Evolutionary conservation across 2,797 vertebrate species (phyloP).

Genomic region (Harpagifer antarcticus): DNA sequence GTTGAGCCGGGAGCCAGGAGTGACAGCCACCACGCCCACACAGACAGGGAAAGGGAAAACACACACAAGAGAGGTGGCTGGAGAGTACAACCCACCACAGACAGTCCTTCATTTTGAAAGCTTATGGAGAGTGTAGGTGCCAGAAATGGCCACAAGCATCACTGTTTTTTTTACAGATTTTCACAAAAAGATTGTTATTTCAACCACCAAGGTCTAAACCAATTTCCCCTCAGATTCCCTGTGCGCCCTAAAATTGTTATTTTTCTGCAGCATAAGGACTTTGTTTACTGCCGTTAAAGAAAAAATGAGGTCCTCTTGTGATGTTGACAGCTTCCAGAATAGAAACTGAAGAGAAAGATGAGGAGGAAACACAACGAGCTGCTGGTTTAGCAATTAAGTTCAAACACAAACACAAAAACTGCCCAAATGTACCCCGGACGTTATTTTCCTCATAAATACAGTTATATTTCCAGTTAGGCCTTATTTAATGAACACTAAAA

Average conservation of each 20-base stretch:
- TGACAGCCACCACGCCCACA: too few species aligned
- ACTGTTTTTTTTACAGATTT: neutral
- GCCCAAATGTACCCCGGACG: neutral
- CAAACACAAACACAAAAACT: neutral
- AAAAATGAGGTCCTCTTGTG: slow-evolving; percentile 28
- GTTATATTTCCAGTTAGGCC: neutral
- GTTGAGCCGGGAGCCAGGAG: too few species aligned
- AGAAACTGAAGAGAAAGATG: slow-evolving; percentile 1
- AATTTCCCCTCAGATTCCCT: neutral
- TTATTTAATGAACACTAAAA: slow-evolving; percentile 15
- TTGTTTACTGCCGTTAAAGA: slow-evolving; percentile 13
- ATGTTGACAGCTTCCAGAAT: slow-evolving; percentile 15
- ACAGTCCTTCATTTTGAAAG: too few species aligned
- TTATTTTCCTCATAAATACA: neutral
- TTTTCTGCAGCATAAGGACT: neutral
- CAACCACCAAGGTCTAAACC: neutral
- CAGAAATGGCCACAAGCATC: too few species aligned
- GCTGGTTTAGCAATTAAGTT: slow-evolving; percentile 15
- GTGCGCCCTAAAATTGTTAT: neutral
- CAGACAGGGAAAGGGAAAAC: too few species aligned
- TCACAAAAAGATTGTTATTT: neutral
- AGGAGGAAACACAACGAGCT: slow-evolving; percentile 23
- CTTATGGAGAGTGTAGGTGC: too few species aligned
- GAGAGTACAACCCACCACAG: too few species aligned
- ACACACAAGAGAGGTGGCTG: too few species aligned